These are phyloP conservation scores for Leptopilina drosophilae DNA, from an alignment of 2,888 invertebrate species.

Conservation along the genomic window DNA sequence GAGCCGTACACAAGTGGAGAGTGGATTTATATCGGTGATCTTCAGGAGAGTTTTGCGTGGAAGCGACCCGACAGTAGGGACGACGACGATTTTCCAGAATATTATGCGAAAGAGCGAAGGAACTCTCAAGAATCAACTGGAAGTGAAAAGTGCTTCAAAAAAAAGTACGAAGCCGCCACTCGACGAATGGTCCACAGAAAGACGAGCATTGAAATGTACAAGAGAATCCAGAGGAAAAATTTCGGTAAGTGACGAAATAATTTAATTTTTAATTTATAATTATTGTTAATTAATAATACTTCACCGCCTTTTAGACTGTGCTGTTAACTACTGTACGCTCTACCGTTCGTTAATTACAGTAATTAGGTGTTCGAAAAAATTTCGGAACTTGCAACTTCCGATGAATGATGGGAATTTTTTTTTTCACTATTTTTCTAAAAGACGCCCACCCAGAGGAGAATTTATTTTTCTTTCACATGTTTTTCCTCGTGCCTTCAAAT, in stretches of 20 bases:
- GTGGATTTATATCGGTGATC: conserved; percentile 88
- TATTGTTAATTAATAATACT: too few species aligned
- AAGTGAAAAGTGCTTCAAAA: conserved; percentile 91
- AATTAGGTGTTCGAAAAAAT: too few species aligned
- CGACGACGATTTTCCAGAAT: conserved; percentile 70
- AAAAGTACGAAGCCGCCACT: conserved; percentile 90
- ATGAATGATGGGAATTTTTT: too few species aligned
- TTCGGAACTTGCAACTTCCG: too few species aligned
- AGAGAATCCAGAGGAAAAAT: conserved; percentile 88
- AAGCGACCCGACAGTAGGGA: conserved; percentile 77
- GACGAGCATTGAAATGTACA: conserved; percentile 93
- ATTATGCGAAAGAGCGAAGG: conserved; percentile 75
- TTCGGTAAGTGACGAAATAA: conserved; percentile 83
- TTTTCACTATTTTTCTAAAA: too few species aligned
- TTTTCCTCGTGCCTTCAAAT: too few species aligned
- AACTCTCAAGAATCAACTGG: conserved; percentile 82
- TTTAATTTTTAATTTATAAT: too few species aligned
- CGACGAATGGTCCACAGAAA: conserved; percentile 94
- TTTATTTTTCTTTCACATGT: too few species aligned
- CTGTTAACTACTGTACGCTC: too few species aligned
- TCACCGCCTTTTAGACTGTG: too few species aligned
- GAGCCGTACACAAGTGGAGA: conserved; percentile 85
- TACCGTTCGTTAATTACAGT: too few species aligned
- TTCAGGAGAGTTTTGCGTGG: conserved; percentile 84
- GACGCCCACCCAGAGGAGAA: too few species aligned